These are phyloP conservation scores for Aythya fuligula DNA, from an alignment of 2,797 vertebrate species.

Conservation along the genomic window DNA sequence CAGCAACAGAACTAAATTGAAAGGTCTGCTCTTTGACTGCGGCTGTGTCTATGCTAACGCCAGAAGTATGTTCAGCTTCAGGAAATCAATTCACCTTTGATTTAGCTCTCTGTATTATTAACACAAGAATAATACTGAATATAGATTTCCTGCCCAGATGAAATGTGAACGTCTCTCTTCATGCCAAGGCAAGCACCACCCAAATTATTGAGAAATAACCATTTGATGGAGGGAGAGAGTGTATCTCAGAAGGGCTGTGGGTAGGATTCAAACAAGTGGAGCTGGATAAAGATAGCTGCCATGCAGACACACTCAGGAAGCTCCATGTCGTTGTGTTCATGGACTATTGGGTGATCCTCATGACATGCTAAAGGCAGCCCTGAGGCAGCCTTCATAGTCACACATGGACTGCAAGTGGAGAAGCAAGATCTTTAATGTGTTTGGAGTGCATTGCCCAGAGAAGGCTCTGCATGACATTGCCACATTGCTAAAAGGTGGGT, in stretches of 20 bases:
- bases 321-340: background rate
- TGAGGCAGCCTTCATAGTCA: background rate
- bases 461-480: background rate
- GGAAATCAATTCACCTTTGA: constrained; percentile 75
- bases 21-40: constrained; percentile 68
- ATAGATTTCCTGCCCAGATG: constrained; percentile 65
- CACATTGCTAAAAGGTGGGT: fast-evolving
- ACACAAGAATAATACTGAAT: constrained; percentile 70
- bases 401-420: background rate
- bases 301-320: background rate
- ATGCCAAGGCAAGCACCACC: constrained; percentile 36
- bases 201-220: constrained; percentile 49
- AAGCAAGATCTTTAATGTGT: background rate
- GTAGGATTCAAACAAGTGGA: background rate
- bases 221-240: background rate
- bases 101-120: constrained; percentile 74
- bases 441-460: background rate
- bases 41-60: constrained; percentile 37
- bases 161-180: constrained; percentile 49
- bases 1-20: constrained; percentile 69
- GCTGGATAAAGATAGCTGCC: background rate
- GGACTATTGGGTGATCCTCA: background rate
- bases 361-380: background rate
- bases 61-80: constrained; percentile 70
- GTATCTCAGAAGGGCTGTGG: background rate